These are phyloP conservation scores for Tromatobia lineatoria DNA, from an alignment of 2,888 invertebrate genomes.

Conservation along the genomic window DNA sequence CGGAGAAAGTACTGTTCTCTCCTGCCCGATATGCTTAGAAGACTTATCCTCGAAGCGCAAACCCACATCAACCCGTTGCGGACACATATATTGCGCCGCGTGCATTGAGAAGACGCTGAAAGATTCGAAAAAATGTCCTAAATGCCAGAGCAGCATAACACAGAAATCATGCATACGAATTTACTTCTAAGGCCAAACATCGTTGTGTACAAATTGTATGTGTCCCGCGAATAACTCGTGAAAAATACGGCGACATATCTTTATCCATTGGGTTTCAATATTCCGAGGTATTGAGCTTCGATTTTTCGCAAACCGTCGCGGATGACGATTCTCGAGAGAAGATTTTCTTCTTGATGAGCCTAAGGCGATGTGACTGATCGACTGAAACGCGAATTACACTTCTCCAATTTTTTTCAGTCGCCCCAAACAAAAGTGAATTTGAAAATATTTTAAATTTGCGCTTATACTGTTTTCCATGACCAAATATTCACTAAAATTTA, in stretches of 20 bases:
- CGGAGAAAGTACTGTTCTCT: conserved; percentile 59
- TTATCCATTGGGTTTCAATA: background rate
- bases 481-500: too few species aligned
- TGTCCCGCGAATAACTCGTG: conserved; percentile 8
- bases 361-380: too few species aligned
- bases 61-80: conserved; percentile 78
- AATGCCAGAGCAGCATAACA: conserved; percentile 72
- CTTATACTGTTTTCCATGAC: too few species aligned
- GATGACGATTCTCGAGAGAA: background rate
- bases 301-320: background rate
- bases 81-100: conserved; percentile 77
- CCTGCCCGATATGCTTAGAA: conserved; percentile 79
- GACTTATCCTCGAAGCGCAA: conserved; percentile 69
- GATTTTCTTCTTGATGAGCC: background rate
- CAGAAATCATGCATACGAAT: conserved; percentile 75
- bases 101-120: conserved; percentile 73
- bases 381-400: too few species aligned
- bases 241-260: background rate
- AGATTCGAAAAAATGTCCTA: conserved; percentile 75
- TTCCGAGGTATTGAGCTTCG: too few species aligned
- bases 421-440: too few species aligned
- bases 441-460: too few species aligned
- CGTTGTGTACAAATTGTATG: conserved; percentile 6
- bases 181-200: conserved; percentile 72
- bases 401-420: too few species aligned